Evolutionary conservation across 2,888 invertebrate genomes (phyloP), one percentile per base, ranked within the genome.

Genomic region (Drosophila kuntzei): DNA sequence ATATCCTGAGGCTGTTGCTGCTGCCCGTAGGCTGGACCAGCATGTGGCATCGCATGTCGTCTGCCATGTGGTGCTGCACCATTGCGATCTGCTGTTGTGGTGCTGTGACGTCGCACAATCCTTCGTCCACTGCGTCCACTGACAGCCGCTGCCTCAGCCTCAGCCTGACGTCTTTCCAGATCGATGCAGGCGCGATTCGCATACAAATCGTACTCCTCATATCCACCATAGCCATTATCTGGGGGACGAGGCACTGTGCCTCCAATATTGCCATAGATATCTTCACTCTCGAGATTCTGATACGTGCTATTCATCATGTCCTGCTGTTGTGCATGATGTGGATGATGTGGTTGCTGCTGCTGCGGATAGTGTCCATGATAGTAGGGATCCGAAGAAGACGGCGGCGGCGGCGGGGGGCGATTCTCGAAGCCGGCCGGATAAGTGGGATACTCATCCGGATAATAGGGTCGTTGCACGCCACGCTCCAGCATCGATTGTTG

Each of bases 401-500:
- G 80, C 16, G 71, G 69, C 1, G 77, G 80, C n/a, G 69, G 62
- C 36, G 83, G 81, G 18, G 80, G 69, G 3, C 83, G 86, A 11
- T 87, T 89, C 29, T 91, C 90, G 39, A 82, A 89, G 3, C 90
- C 90, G 1, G 91, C 90, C 16, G 92, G 91, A 65, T 91, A 91
- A 3, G 91, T 91, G 18, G 91, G 91, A 69, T 91, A 91, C 61
- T 91, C 91, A 32, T 92, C 91, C 6, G 91, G 92, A 47, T 92
- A 92, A 62, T 91, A 91, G 3, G 92, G 92, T 0, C 91, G 76
- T 34, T 90, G 91, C 20, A 91, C 90, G 7, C 91, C 90, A 6
- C 91, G 79, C 65, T 92, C 92, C 73, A 92, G 81, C 92, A 92
- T 91, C 12, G 92, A 92, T 55, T 92, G 91, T 69, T 92, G 92